phyloP scores from a whole-genome alignment of 2,113 vertebrate genomes.

The Pycnonotus jocosus region DNA sequence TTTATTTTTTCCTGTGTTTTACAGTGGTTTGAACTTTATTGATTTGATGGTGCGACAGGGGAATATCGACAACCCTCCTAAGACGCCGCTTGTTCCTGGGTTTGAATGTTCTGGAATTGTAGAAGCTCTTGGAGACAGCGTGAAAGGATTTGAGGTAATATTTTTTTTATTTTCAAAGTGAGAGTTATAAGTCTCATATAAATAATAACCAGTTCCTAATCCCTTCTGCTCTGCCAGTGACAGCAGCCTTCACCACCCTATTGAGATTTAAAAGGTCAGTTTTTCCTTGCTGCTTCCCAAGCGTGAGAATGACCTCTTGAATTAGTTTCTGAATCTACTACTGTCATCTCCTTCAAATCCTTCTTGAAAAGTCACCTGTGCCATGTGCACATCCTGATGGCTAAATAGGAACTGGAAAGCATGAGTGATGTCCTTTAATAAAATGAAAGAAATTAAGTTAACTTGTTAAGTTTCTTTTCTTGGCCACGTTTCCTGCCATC shows the following conservation, averaged over 20 bases:
- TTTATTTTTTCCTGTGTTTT: neutral
- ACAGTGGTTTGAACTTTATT: conserved; percentile 95
- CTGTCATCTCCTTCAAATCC: neutral
- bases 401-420: neutral
- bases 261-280: neutral
- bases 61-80: conserved; percentile 94
- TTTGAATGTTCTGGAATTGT: conserved; percentile 97
- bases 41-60: conserved; percentile 98
- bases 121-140: conserved; percentile 87
- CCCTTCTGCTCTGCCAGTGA: neutral
- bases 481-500: neutral
- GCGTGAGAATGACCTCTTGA: neutral
- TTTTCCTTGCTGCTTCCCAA: neutral
- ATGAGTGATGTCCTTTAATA: neutral
- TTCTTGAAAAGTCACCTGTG: neutral
- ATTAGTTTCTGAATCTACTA: neutral
- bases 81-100: conserved; percentile 91
- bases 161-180: neutral
- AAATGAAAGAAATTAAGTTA: neutral
- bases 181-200: neutral
- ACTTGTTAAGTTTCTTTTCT: neutral
- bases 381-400: neutral
- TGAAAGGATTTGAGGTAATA: conserved; percentile 90
- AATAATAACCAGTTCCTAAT: neutral
- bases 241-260: neutral